Base-by-base conservation (phyloP, 2,113 vertebrate species). In the Lepisosteus oculatus region DNA sequence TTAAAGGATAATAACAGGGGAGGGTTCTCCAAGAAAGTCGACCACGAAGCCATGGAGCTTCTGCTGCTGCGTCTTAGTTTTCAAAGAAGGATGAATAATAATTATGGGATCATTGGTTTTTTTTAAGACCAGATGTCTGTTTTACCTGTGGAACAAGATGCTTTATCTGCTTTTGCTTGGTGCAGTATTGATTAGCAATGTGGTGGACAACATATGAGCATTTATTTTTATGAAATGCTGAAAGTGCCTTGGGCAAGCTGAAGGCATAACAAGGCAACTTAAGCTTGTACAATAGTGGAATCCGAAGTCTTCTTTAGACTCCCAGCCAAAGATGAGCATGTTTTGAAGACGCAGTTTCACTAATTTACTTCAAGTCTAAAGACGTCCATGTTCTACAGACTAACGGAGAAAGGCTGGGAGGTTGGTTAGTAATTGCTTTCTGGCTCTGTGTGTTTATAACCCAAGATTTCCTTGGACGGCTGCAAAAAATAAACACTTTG, bases 1-100 rank as follows among this genome's bases (percentile, higher is more conserved):
- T 89, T 87, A 87, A 86, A 88, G 83, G 83, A 87, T 88, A 89
- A 89, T 89, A 84, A 87, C 82, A 85, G 84, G 84, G 86, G 71
- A 80, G 81, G 76, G 76, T 71, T 87, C 79, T 84, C 78, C 6
- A 74, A 84, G 79, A 81, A 83, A 78, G 75, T 72, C 72, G 74
- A 51, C 84, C 69, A 54, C 80, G 82, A 83, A 83, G 84, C 83
- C 79, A 77, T 56, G 73, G 83, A 85, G 81, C 83, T 8, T 76
- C 65, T 78, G 41, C 83, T 76, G 9, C 78, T 80, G 83, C 83
- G 78, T 74, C 85, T 51, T 51, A 51, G 47, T 9, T 51, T 59
- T 59, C n/a, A 59, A 59, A 59, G 56, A 14, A 8, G 56, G 12
- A 3, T 59, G 56, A 3, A 59, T 59, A 3, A 59, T 59, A 59